Base-by-base conservation (phyloP, 2,797 vertebrate genomes). In the Pangasius sanitwongsei region DNA sequence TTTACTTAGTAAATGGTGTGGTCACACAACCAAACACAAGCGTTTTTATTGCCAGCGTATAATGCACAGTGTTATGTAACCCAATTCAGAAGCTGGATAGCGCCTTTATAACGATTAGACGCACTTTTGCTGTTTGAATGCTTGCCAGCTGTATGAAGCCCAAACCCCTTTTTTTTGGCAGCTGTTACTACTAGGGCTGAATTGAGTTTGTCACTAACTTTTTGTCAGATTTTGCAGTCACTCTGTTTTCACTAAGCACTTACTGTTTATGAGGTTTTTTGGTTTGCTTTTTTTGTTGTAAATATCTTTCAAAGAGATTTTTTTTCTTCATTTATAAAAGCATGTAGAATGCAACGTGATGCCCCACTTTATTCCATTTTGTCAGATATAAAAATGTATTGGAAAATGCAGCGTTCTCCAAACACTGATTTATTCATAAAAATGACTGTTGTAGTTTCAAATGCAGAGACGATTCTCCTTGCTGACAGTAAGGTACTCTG, bases 91-190 rank as follows among this genome's bases (percentile, higher is more conserved):
- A 85, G 93, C 94, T 92, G 94, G 94, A 94, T 94, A 90, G 89
- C 13, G 88, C 90, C 2, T 96, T 96, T 95, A 95, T 96, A 95
- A 95, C 95, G 95, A 96, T 97, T 96, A 96, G 94, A 94, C 92
- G 94, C 93, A 94, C 95, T 94, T 95, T 95, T 96, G 95, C 93
- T 95, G 92, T 94, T 95, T 96, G 95, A 96, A 94, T 85, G 82
- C 86, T 91, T 86, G 95, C 96, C 95, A 96, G 80, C 44, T 90
- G 92, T 93, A 86, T 93, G 90, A 91, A 93, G 93, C 59, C 88
- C 41, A 86, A 84, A n/a, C 83, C 90, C 31, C 23, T 93, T 44
- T 91, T 91, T 37, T 91, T 89, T 90, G 78, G 89, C 86, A 77
- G 57, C 87, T 70, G 53, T 85, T 84, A 78, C 28, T 78, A 80